Base-by-base conservation (phyloP, 2,797 vertebrate genomes). In the Dendrocincla tyrannina region DNA sequence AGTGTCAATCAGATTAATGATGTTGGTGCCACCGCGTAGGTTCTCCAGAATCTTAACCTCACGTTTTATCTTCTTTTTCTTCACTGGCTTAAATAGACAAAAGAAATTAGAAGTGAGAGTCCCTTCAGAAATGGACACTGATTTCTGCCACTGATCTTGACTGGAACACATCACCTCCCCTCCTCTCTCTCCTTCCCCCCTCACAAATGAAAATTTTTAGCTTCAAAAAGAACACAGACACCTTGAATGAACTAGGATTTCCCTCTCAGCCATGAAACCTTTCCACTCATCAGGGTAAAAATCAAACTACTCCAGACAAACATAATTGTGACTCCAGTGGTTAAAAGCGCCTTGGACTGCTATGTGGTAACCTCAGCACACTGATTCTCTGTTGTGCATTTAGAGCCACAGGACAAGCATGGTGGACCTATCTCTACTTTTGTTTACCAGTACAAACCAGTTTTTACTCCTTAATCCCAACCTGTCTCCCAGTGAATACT, bases 21-120 rank as follows among this genome's bases (percentile, higher is more conserved):
- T 99, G 98, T 99, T 99, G 98, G 99, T 99, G 98, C 99, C 99
- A 77, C 99, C 99, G 37, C 99, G 98, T 64, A 99, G 97, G 95
- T 99, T 99, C 97, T 99, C 99, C 98, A 99, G 98, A 97, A 99
- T 99, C 97, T 99, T 99, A 96, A 99, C 99, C 97, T 99, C 99
- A 8, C 99, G 98, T 97, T 99, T 99, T 98, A 99, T 99, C 98
- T 99, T 99, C 98, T 99, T 99, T 98, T 99, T 99, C 98, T 99
- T 99, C 97, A 99, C 99, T 90, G 99, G 99, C 99, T 99, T 98
- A 95, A 97, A 96, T 98, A 98, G 97, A 98, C 85, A 98, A 98
- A 94, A 97, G 94, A 96, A 97, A 98, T 96, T 80, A 97, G 85
- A 98, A 97, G 96, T 98, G 89, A 98, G 97, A 97, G 88, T 97